Evolutionary conservation across 2,113 vertebrate species (phyloP).

Genomic region (Oncorhynchus clarkii): DNA sequence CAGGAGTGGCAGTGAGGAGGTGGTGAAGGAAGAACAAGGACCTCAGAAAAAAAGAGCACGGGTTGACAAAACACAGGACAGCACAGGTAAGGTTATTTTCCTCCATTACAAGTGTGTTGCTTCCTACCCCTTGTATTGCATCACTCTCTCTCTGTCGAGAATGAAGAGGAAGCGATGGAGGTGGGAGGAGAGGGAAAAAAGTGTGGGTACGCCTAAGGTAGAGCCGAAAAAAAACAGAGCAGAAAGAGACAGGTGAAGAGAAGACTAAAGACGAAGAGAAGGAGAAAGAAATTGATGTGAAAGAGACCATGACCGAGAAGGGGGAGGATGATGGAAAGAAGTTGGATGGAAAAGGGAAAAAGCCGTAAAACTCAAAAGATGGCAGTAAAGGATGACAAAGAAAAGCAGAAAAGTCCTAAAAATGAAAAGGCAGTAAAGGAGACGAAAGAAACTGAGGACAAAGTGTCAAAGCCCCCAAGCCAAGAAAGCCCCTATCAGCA

Average conservation of each 20-base stretch:
- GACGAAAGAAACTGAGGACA: slow-evolving; percentile 45
- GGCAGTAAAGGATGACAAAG: slow-evolving; percentile 28
- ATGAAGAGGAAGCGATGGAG: slow-evolving; percentile 54
- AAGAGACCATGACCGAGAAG: slow-evolving; percentile 15
- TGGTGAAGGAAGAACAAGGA: slow-evolving; percentile 19
- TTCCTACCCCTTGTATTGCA: slow-evolving; percentile 41
- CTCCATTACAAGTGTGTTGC: slow-evolving; percentile 15
- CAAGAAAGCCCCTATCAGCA: slow-evolving; percentile 73
- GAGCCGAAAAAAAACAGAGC: neutral
- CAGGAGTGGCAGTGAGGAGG: slow-evolving; percentile 13
- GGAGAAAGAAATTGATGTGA: slow-evolving; percentile 36
- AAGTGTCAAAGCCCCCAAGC: slow-evolving; percentile 47
- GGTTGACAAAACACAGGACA: slow-evolving; percentile 37
- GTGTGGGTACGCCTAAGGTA: slow-evolving; percentile 11
- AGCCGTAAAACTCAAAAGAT: slow-evolving; percentile 56
- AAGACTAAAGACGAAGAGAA: slow-evolving; percentile 19
- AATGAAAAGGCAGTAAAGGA: slow-evolving; percentile 26
- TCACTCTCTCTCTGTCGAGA: slow-evolving; percentile 48
- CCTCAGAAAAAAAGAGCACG: slow-evolving; percentile 18
- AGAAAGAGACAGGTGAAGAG: neutral
- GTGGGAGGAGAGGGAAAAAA: slow-evolving; percentile 46
- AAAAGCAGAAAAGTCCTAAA: slow-evolving; percentile 34
- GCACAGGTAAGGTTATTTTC: slow-evolving; percentile 32
- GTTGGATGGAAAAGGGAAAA: neutral
- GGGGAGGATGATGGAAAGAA: slow-evolving; percentile 15